Percentiles rank a stretch among this genome's conserved stretches.
These are phyloP conservation scores for Camptogramma bilineatum DNA, from an alignment of 2,888 invertebrate species.

Conservation along the genomic window DNA sequence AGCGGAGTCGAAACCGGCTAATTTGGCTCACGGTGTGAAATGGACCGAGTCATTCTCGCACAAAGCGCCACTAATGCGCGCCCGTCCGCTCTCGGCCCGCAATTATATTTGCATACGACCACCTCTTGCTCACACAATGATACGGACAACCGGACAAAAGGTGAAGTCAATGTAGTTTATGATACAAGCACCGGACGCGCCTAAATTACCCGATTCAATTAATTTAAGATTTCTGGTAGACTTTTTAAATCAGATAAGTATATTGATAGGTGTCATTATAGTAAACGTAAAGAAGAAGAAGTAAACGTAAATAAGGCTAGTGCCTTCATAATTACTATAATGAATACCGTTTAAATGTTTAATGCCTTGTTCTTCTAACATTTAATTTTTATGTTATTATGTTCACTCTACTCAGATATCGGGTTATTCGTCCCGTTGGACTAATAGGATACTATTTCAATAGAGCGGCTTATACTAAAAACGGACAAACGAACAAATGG, in stretches of 20 bases:
- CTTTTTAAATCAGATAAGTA: background rate
- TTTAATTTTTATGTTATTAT: background rate
- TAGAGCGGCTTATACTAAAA: constrained; percentile 30
- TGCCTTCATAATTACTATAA: background rate
- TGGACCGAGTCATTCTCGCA: constrained; percentile 76
- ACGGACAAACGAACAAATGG: constrained; percentile 45
- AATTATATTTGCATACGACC: constrained; percentile 81
- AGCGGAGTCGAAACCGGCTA: constrained; percentile 65
- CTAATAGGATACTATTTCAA: background rate
- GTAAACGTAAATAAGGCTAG: background rate
- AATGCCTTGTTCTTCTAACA: background rate
- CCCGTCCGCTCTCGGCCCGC: constrained; percentile 70
- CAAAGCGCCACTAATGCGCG: constrained; percentile 78
- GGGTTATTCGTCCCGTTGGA: background rate
- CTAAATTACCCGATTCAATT: constrained; percentile 1
- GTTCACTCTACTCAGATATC: background rate
- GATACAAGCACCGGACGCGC: constrained; percentile 26
- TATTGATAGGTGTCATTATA: too few relatives aligned
- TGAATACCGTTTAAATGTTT: too few relatives aligned
- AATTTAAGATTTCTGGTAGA: background rate
- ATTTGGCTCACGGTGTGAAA: constrained; percentile 76
- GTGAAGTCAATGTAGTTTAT: constrained; percentile 54
- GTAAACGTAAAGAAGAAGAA: too few relatives aligned
- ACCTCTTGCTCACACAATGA: constrained; percentile 61
- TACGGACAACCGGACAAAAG: constrained; percentile 56